Evolutionary conservation across 2,113 vertebrate genomes (phyloP), one percentile per base, ranked within the genome.

Genomic region (Podilymbus podiceps): DNA sequence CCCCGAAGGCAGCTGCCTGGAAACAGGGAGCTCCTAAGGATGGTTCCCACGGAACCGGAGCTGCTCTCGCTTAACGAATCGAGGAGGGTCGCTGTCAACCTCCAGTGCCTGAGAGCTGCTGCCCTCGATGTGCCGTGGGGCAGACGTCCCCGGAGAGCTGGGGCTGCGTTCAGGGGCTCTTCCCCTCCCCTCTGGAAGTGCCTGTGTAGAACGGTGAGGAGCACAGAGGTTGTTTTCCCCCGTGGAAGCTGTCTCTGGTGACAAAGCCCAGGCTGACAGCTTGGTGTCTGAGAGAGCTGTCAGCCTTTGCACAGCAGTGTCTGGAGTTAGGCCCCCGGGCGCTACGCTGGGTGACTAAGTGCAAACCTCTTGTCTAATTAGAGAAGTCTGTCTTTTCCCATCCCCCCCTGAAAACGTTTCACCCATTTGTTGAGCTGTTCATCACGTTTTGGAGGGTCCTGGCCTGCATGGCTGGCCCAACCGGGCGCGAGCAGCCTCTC

Each of bases 221-320:
- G 69, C 90, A 76, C 64, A 59, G 77, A 17, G 80, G 77, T 94
- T 94, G 75, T 96, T 96, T 97, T 97, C 46, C 58, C 59, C 71
- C 2, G n/a, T 89, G 91, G 62, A 85, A 95, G 8, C 53, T 83
- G 90, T 96, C 91, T 96, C 64, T 93, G 92, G 87, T 95, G 90
- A 90, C 89, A 93, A 85, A 81, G 97, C 63, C 80, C 89, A 44
- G 95, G 93, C 93, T 97, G 94, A 95, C 97, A 97, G 92, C 94
- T 87, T 12, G 6, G 24, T 85, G 89, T 96, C 91, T 88, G 94
- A 92, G 76, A n/a, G 93, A 89, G 90, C 93, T 91, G 97, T 97
- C 97, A 96, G 97, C 94, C 83, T 90, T 44, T 85, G 92, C 83
- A 8, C 86, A 55, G 95, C 94, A 35, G 83, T 21, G 95, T 95